Evolutionary conservation across 2,888 invertebrate species (phyloP).

Genomic region (Baccha elongata): DNA sequence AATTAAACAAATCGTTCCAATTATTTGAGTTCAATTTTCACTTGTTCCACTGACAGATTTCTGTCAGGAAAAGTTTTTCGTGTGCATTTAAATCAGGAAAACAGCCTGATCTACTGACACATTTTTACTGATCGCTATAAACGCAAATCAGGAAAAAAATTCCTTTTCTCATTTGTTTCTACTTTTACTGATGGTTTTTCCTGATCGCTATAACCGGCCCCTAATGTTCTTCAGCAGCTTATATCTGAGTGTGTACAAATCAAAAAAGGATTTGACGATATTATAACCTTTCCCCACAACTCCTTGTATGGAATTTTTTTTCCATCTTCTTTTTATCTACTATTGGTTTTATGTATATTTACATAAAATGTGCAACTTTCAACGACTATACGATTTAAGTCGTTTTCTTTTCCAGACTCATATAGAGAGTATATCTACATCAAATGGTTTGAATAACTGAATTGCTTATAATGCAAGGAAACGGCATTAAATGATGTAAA

Average conservation of each 20-base stretch:
- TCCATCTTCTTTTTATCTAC: conserved; percentile 25
- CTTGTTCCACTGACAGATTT: too few species aligned
- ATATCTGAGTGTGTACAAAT: conserved; percentile 1
- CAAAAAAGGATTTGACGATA: conserved; percentile 38
- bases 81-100: too few species aligned
- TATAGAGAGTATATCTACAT: conserved; percentile 23
- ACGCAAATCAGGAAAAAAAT: too few species aligned
- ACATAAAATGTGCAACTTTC: conserved; percentile 61
- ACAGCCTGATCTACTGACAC: too few species aligned
- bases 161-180: too few species aligned
- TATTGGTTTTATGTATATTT: conserved; percentile 48
- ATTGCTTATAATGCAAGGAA: conserved; percentile 10
- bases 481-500: conserved; percentile 56
- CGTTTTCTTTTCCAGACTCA: conserved; percentile 41
- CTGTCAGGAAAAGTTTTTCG: too few species aligned
- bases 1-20: too few species aligned
- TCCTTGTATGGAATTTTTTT: conserved; percentile 10
- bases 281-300: conserved; percentile 1
- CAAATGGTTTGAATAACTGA: conserved; percentile 10
- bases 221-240: conserved; percentile 13
- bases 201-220: too few species aligned
- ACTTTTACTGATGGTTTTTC: too few species aligned
- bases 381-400: conserved; percentile 54
- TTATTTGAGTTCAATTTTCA: too few species aligned
- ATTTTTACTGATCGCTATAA: too few species aligned